A percentile compares a stretch with the other conserved stretches of the same genome.
Evolutionary conservation across 64 coral and sea anemone species (phyloP).

Genomic region (Orbicella faveolata): DNA sequence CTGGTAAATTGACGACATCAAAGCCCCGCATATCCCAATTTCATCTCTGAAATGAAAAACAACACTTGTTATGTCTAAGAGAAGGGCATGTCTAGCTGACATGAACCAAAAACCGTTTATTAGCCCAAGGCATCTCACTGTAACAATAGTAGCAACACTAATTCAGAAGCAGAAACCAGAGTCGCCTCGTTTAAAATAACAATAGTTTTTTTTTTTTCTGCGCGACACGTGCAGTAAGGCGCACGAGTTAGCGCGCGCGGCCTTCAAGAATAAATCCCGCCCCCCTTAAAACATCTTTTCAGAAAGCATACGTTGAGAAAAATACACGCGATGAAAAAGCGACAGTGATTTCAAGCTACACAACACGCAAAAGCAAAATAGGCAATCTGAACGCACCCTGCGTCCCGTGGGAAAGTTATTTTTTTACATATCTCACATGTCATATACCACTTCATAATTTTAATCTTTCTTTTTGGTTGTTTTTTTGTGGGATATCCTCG

Average conservation of each 20-base stretch:
- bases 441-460: no score
- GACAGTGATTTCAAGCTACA: no score
- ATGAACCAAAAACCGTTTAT: not conserved
- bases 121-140: not conserved
- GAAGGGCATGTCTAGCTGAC: not conserved
- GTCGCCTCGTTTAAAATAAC: not conserved
- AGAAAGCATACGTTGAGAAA: no score
- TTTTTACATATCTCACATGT: no score
- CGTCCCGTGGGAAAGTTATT: no score
- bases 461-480: no score
- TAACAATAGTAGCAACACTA: not conserved
- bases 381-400: no score
- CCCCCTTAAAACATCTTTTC: no score
- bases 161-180: not conserved
- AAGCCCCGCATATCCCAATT: not conserved
- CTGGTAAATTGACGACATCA: not conserved
- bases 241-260: not conserved
- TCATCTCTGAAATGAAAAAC: not conserved
- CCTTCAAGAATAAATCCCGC: not conserved
- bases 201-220: not conserved
- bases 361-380: no score
- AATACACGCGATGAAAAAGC: no score
- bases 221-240: not conserved
- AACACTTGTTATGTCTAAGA: conserved; percentile 1
- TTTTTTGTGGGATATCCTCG: no score